A percentile compares a stretch with the other conserved stretches of the same genome.
These are phyloP conservation scores for Hiodon alosoides DNA, from an alignment of 2,113 vertebrate genomes.

Conservation along the genomic window DNA sequence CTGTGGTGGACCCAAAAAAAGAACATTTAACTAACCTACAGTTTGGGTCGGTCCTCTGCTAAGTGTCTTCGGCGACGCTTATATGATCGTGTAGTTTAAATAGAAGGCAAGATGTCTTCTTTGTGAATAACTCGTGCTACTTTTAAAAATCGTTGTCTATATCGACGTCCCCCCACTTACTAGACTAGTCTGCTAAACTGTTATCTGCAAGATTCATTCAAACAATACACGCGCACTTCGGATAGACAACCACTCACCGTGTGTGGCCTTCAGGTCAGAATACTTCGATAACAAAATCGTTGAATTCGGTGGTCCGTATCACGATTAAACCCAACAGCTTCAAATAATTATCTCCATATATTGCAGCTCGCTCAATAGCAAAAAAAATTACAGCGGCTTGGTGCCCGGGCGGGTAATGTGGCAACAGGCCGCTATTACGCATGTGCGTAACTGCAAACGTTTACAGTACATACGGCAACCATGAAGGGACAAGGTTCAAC, in stretches of 20 bases:
- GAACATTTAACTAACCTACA: no score
- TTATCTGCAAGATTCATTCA: conserved; percentile 18
- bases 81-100: no score
- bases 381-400: conserved; percentile 3
- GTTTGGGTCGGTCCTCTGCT: no score
- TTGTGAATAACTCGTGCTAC: no score
- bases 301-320: neutral
- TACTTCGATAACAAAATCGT: no score
- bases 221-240: conserved; percentile 10
- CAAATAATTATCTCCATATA: neutral
- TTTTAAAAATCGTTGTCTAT: neutral
- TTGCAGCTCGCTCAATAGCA: no score
- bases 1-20: no score
- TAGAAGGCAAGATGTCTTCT: no score
- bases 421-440: conserved; percentile 14
- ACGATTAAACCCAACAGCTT: neutral
- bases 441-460: neutral
- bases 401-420: conserved; percentile 25
- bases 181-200: neutral
- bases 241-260: conserved; percentile 12
- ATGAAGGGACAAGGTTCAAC: conserved; percentile 15
- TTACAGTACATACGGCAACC: conserved; percentile 6
- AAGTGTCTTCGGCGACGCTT: no score
- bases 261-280: neutral
- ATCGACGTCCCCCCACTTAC: no score